A percentile compares a stretch with the other conserved stretches of the same genome.
Evolutionary conservation across 2,797 vertebrate genomes (phyloP).

Genomic region (Petrocephalus sullivani): DNA sequence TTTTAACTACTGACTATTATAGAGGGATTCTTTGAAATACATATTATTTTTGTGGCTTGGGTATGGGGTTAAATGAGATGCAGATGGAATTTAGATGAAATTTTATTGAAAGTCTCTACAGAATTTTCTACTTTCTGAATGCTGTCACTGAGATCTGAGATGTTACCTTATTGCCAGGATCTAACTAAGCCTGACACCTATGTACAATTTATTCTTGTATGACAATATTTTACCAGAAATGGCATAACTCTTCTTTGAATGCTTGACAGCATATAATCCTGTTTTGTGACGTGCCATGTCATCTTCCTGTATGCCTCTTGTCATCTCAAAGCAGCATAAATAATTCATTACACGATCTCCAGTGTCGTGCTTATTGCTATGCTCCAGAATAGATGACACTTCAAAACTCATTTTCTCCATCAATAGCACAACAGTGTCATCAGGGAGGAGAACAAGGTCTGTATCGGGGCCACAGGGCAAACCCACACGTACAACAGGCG

Average conservation of each 20-base stretch:
- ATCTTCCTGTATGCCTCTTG: slow-evolving; percentile 31
- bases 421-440: neutral
- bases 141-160: slow-evolving; percentile 10
- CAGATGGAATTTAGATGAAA: neutral
- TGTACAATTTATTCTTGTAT: slow-evolving; percentile 15
- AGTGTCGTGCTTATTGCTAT: neutral
- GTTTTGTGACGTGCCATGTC: slow-evolving; percentile 27
- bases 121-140: slow-evolving; percentile 15
- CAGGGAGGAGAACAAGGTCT: neutral
- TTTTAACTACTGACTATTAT: slow-evolving; percentile 24
- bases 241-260: slow-evolving; percentile 41
- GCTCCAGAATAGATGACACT: neutral
- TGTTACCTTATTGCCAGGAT: neutral
- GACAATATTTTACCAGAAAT: slow-evolving; percentile 25
- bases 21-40: slow-evolving; percentile 17
- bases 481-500: neutral
- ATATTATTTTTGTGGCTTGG: neutral
- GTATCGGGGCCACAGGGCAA: neutral
- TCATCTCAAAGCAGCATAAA: slow-evolving; percentile 49
- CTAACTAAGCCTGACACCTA: slow-evolving; percentile 15
- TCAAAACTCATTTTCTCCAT: neutral
- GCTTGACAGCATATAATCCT: slow-evolving; percentile 32
- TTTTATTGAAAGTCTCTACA: neutral
- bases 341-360: slow-evolving; percentile 42
- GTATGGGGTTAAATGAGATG: slow-evolving; percentile 13